A percentile compares a stretch with the other conserved stretches of the same genome.
Conservation (phyloP, 2,113 vertebrate species). For the Antigone vipio region DNA sequence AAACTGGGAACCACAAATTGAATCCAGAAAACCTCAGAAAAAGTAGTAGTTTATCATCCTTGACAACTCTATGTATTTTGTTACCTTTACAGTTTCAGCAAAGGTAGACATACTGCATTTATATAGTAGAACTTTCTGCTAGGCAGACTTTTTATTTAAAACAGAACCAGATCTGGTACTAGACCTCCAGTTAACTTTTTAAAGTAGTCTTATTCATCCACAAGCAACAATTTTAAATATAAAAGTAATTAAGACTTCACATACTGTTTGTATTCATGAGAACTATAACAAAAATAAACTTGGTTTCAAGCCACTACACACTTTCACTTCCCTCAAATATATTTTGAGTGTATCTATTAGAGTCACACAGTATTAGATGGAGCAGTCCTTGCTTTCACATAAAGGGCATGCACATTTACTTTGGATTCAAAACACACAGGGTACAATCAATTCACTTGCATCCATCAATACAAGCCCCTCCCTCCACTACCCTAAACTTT, state of each 20-base stretch:
- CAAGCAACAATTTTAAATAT: neutral
- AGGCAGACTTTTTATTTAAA: neutral
- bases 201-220: neutral
- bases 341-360: neutral
- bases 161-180: neutral
- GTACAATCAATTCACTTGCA: neutral
- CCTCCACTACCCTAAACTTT: neutral
- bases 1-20: neutral
- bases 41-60: neutral
- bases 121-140: neutral
- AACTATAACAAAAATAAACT: neutral
- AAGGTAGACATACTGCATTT: neutral
- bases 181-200: neutral
- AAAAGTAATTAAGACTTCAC: neutral
- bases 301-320: neutral
- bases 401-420: neutral
- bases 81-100: neutral
- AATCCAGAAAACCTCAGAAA: neutral
- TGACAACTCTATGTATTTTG: neutral
- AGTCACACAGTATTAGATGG: neutral
- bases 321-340: neutral
- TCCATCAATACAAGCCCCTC: neutral
- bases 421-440: neutral
- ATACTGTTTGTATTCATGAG: neutral
- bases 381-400: neutral